Conservation (phyloP, 2,113 vertebrate species). For the Oxyruncus cristatus region DNA sequence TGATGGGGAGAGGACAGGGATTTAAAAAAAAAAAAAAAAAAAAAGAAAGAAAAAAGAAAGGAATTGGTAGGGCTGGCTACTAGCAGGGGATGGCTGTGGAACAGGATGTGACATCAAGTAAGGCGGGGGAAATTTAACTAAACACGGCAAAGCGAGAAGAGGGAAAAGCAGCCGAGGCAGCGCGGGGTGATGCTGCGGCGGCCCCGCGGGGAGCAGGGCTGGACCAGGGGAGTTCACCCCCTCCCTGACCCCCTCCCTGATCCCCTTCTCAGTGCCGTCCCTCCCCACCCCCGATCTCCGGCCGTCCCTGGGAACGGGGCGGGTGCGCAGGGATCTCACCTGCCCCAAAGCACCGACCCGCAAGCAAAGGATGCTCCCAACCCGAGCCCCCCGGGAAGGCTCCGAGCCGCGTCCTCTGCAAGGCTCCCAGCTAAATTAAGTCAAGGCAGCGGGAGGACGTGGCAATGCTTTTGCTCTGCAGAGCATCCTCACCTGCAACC, state of each 20-base stretch:
- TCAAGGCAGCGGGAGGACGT: fast-evolving
- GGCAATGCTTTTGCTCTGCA: not conserved
- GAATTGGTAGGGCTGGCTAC: constrained; percentile 73
- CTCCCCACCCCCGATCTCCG: fast-evolving
- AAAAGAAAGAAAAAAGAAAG: not conserved
- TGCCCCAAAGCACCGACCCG: no score
- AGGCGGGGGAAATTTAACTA: constrained; percentile 85
- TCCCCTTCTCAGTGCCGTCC: not conserved
- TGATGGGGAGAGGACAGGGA: constrained; percentile 33
- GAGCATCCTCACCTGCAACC: not conserved
- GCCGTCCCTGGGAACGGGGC: fast-evolving
- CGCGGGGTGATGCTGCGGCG: not conserved
- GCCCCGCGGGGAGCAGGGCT: not conserved
- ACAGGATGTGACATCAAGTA: constrained; percentile 85
- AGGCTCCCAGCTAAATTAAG: fast-evolving
- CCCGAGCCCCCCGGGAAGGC: not conserved
- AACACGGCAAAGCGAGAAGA: not conserved
- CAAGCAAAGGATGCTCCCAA: not conserved
- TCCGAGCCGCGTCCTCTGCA: fast-evolving
- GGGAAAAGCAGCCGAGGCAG: not conserved
- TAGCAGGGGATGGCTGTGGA: constrained; percentile 66
- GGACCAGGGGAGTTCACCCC: not conserved
- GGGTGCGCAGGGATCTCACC: not conserved
- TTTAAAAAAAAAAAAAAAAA: not conserved
- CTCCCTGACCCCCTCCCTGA: not conserved